Evolutionary conservation across 2,113 vertebrate genomes (phyloP), one percentile per base, ranked within the genome.

Genomic region (Cichladusa arquata): DNA sequence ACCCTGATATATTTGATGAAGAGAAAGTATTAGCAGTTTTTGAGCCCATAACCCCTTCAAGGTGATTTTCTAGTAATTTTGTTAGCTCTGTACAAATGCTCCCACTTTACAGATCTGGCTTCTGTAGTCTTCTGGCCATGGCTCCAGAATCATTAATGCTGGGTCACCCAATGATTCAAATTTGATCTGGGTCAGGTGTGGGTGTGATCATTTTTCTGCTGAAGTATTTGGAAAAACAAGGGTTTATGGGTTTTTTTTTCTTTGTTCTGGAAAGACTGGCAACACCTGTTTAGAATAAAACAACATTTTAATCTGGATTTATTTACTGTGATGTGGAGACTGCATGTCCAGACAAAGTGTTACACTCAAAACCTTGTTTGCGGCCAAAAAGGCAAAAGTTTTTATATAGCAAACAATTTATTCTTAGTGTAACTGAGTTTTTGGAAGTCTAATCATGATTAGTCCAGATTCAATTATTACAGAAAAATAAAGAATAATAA

Each of bases 221-320:
- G 81, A 83, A 78, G 53, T 81, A 11, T 70, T 79, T 78, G 71
- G 67, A 56, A 86, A 92, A 92, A 26, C 10, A 17, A 1, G 5
- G 78, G 11, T 57, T 81, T 38, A 33, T 58, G 36, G 3, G 0
- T 1, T n/a, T 17, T 42, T 12, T 16, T 11, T 20, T 0, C 18
- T 85, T 90, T 94, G 31, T 81, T 88, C 76, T 81, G 20, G 22
- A 34, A 81, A 88, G 56, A 51, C 5, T 8, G 29, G 48, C 47
- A 86, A 64, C 95, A 92, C 86, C 85, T 97, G 88, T 77, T 93
- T 74, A 66, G 88, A 92, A 90, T 94, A 86, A 88, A 88, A 6
- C 33, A 66, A 12, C 8, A 20, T 45, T 80, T 95, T 86, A 47
- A 19, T 86, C 50, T 93, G 79, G 74, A 94, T 92, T 90, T 94